Conservation (phyloP, 2,113 vertebrate species). For the Panthera tigris region DNA sequence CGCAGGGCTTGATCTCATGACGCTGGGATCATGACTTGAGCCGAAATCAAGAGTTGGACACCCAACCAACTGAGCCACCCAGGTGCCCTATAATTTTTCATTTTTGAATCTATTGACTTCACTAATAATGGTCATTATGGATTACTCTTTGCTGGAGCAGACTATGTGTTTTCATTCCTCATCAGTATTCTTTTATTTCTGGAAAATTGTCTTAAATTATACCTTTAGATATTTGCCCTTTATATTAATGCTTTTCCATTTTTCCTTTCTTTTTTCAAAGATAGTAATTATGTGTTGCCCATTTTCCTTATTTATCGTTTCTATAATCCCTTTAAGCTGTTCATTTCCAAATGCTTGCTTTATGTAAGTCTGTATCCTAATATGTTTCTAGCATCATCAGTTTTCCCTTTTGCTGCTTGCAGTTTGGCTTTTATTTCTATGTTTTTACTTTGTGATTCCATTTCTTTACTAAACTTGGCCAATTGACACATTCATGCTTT, state of each 20-base stretch:
- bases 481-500: neutral
- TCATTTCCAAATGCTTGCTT: neutral
- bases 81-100: neutral
- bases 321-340: neutral
- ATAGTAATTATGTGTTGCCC: neutral
- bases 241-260: neutral
- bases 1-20: no score
- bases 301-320: neutral
- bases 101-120: neutral
- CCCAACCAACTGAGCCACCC: no score
- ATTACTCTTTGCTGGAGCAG: neutral
- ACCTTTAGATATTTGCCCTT: neutral
- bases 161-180: neutral
- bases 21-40: no score
- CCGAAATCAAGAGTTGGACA: no score
- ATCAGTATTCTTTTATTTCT: neutral
- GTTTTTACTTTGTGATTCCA: neutral
- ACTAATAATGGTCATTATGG: neutral
- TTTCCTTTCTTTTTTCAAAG: neutral
- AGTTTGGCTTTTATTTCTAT: neutral
- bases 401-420: neutral
- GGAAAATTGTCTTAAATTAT: neutral
- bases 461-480: neutral
- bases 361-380: neutral
- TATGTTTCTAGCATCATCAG: neutral